Evolutionary conservation across 1,140 invertebrate species (phyloP), one percentile per base, ranked within the genome.

Genomic region (Drosophila athabasca): DNA sequence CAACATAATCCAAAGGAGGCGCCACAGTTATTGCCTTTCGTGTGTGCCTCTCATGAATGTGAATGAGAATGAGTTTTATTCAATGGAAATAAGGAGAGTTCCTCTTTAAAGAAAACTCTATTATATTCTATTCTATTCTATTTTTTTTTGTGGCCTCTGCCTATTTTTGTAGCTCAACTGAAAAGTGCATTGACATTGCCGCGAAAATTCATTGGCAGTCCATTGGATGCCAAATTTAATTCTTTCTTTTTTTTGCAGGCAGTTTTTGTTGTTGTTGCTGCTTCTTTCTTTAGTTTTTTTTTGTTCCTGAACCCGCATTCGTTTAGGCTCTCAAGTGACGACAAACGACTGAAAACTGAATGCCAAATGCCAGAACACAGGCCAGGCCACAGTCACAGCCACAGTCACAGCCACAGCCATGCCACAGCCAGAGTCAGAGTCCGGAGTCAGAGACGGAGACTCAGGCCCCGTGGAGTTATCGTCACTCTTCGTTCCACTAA

Each of bases 161-260:
- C 61, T 80, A 71, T 81, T 81, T 81, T 76, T 45, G 59, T 57
- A 54, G 48, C 26, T 58, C 66, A 39, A 55, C 43, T 3, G 35
- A 59, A 82, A 82, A 85, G 82, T 71, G 83, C 82, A 85, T 87
- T 85, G 82, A 85, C 82, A 85, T 85, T 85, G 80, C 71, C 75
- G 82, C 82, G 68, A 74, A 84, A 84, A 77, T 85, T 80, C 81
- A 85, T 85, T 85, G 82, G 69, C 82, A 71, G 62, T 57, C 60
- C 69, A 81, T 39, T 39, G 35, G 35, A 13, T 75, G 77, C 78
- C 81, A 82, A 85, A 81, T 85, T 80, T 79, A 82, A 82, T 87
- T 82, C 52, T 46, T 57, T 48, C 61, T 67, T 65, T 79, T 29
- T 55, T 74, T 58, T 62, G 51, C 51, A 49, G 22, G 7, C 7